Evolutionary conservation across 2,797 vertebrate genomes (phyloP), one percentile per base, ranked within the genome.

Genomic region (Myripristis jacobus): DNA sequence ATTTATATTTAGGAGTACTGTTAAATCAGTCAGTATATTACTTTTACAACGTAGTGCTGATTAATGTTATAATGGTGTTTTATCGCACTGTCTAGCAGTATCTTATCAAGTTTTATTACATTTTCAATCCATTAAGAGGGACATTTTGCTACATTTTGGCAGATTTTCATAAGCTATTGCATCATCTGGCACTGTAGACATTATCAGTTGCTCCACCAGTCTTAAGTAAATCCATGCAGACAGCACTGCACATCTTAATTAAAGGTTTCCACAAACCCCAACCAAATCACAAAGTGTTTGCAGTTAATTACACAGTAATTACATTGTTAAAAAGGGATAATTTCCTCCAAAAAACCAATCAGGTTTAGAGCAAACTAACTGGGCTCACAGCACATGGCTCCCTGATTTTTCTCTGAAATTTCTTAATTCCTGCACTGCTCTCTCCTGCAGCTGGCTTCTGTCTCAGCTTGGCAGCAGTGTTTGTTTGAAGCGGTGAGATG

Each of bases 261-360:
- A 29, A 29, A 29, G n/a, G n/a, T 21, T 29, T 38, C 34, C 34
- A 21, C 31, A 56, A 70, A 65, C 48, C 36, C 25, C 10, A 59
- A 48, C 59, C 13, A 38, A 60, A 50, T 79, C 82, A 85, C 77
- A 81, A 70, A 7, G 64, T 87, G 21, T 81, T 83, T 82, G 82
- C 79, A 85, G 81, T 83, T 84, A 66, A 72, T 85, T 88, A 82
- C 85, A 88, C 87, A 82, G 75, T 77, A 75, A 57, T 79, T 79
- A 77, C 78, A 79, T 88, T 86, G 82, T 81, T 78, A 55, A 29
- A 58, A 64, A 53, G 8, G n/a, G 10, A 52, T 11, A 5, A 6
- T 31, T 19, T 25, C 27, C 6, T 31, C 31, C 38, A 19, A 0
- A 55, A 62, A 57, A 54, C 18, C 9, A 2, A 41, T 59, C 41